These are phyloP conservation scores for Plecotus auritus DNA, from an alignment of 2,113 vertebrate species.

Conservation along the genomic window DNA sequence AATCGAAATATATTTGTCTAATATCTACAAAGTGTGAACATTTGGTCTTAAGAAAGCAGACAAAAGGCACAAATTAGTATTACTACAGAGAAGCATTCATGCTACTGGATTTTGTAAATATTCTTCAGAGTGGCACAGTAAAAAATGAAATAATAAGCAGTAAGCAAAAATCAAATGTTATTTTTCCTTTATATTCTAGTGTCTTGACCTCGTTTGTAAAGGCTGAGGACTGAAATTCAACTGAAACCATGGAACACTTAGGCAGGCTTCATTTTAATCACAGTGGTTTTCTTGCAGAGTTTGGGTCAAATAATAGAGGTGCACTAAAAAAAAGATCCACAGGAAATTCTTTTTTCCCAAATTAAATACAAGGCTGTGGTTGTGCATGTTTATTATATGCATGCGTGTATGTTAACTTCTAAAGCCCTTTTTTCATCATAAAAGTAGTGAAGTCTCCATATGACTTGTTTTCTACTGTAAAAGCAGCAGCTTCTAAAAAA, in stretches of 20 bases:
- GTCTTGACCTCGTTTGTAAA: conserved; percentile 42
- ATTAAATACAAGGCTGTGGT: not conserved
- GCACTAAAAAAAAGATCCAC: not conserved
- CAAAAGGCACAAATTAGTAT: conserved; percentile 77
- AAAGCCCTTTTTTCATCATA: conserved; percentile 30
- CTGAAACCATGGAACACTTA: not conserved
- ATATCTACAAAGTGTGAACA: conserved; percentile 63
- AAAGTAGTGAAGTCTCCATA: conserved; percentile 28
- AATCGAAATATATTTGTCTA: conserved; percentile 61
- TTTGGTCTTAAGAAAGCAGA: conserved; percentile 70
- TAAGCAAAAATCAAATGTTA: conserved; percentile 48
- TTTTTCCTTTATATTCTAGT: conserved; percentile 30
- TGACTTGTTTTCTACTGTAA: conserved; percentile 40
- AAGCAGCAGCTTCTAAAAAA: conserved; percentile 21
- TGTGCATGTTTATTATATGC: not conserved
- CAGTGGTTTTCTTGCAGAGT: conserved; percentile 55
- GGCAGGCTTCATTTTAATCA: not conserved
- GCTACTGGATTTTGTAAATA: conserved; percentile 57
- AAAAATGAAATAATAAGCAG: conserved; percentile 50
- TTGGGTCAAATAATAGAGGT: not conserved
- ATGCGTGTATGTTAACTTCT: conserved; percentile 1
- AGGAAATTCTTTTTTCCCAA: conserved; percentile 1
- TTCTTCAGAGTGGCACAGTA: conserved; percentile 4
- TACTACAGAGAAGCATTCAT: conserved; percentile 67
- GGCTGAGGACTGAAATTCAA: not conserved